Conservation (phyloP, 2,888 invertebrate species). For the Dugesia japonica region DNA sequence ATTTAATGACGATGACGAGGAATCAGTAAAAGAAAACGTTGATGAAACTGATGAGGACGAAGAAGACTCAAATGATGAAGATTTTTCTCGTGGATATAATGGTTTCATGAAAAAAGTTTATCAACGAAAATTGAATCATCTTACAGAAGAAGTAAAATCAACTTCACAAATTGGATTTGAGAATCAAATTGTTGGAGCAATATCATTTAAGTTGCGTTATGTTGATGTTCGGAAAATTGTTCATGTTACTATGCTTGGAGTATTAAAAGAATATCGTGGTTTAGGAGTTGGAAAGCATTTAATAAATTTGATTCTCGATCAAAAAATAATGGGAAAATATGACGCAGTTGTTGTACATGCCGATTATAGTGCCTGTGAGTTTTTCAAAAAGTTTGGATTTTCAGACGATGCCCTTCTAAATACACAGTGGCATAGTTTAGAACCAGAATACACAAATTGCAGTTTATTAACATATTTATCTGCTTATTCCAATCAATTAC, state of each 20-base stretch:
- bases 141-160: background rate
- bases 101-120: background rate
- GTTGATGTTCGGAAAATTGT: background rate
- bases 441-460: conserved; percentile 40
- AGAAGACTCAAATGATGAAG: background rate
- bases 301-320: background rate
- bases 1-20: background rate
- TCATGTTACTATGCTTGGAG: conserved; percentile 2
- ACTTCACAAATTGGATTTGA: background rate
- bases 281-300: background rate
- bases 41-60: background rate
- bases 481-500: conserved; percentile 37
- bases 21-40: background rate
- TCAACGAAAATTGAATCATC: conserved; percentile 14
- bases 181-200: background rate
- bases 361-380: conserved; percentile 45
- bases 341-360: conserved; percentile 48
- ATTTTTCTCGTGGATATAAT: conserved; percentile 20
- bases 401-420: conserved; percentile 47
- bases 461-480: conserved; percentile 47
- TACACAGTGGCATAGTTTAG: conserved; percentile 44
- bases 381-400: conserved; percentile 47
- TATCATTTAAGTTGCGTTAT: background rate
- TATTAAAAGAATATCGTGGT: background rate
- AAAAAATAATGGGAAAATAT: conserved; percentile 40